These are phyloP conservation scores for Saccopteryx bilineata DNA, from an alignment of 2,113 vertebrate species.

Conservation along the genomic window DNA sequence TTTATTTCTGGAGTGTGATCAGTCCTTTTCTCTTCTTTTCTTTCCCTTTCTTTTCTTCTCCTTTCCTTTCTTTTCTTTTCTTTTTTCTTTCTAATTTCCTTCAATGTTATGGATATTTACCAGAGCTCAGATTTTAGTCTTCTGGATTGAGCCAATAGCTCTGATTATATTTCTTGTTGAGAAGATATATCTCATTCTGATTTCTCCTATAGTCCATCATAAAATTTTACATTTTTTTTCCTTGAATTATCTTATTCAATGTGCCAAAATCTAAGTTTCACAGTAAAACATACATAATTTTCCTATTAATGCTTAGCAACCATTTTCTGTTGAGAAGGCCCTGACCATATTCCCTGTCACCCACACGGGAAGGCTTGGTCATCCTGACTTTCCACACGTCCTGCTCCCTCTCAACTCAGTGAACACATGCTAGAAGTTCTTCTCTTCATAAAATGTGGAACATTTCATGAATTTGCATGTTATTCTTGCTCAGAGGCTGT, in stretches of 20 bases:
- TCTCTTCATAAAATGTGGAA: background rate
- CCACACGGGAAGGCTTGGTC: background rate
- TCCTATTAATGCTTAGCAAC: background rate
- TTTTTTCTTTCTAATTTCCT: background rate
- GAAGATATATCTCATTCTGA: conserved; percentile 5
- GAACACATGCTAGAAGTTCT: background rate
- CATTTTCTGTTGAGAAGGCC: background rate
- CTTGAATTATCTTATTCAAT: background rate
- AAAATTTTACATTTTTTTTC: background rate
- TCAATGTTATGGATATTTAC: background rate
- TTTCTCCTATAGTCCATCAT: background rate
- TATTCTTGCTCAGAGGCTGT: background rate
- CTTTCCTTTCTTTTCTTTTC: background rate
- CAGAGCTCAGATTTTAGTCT: background rate
- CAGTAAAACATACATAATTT: background rate
- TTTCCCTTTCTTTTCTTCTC: background rate
- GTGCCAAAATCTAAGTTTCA: background rate
- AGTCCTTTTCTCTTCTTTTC: background rate
- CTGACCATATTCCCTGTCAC: background rate
- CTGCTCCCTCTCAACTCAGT: background rate
- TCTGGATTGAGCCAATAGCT: background rate
- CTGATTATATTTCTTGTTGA: background rate
- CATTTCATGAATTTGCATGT: background rate
- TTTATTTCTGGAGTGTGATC: no score
- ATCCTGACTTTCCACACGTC: background rate